These are phyloP conservation scores for western clawed frog (Xenopus tropicalis) DNA, from an alignment of 2,113 vertebrate species.

Conservation along the genomic window DNA sequence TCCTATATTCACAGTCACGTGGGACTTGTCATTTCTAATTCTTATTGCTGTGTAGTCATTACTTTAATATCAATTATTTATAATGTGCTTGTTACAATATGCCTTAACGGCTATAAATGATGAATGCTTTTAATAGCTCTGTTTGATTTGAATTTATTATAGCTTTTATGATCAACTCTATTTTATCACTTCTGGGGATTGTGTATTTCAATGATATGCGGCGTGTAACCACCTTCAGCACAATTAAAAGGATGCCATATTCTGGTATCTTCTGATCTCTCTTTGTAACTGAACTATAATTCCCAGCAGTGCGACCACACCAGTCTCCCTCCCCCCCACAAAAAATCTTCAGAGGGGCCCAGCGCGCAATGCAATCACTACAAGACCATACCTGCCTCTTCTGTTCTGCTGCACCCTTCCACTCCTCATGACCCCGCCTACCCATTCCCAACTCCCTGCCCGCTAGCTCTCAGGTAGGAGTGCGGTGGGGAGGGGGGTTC, in stretches of 20 bases:
- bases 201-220: not conserved
- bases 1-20: not conserved
- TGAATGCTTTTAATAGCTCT: not conserved
- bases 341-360: no score
- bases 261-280: not conserved
- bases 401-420: no score
- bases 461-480: no score
- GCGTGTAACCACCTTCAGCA: no score
- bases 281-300: not conserved
- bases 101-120: not conserved
- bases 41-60: not conserved
- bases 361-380: no score
- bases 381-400: no score
- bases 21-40: slow-evolving; percentile 1
- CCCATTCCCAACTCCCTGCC: no score
- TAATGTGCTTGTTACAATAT: not conserved
- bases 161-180: not conserved
- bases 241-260: not conserved
- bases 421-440: no score
- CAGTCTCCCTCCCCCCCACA: no score
- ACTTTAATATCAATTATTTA: slow-evolving; percentile 4
- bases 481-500: no score
- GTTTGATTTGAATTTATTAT: not conserved
- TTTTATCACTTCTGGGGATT: not conserved
- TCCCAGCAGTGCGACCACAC: no score